phyloP scores from a whole-genome alignment of 2,113 vertebrate species.

The Geococcyx californianus region DNA sequence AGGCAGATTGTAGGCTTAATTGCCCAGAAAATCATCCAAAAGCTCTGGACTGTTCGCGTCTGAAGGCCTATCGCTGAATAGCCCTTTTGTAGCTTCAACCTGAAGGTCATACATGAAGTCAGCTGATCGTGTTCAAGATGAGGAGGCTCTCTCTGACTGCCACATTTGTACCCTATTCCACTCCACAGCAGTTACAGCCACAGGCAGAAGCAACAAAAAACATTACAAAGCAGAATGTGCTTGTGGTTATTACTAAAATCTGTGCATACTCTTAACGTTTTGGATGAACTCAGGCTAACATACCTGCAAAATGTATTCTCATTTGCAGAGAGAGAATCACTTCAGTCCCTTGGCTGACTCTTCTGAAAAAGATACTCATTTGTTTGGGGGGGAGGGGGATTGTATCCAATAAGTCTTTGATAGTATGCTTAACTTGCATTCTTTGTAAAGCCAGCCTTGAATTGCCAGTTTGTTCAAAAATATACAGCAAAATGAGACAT shows the following conservation, averaged over 20 bases:
- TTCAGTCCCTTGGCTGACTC: not conserved
- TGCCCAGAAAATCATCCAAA: conserved; percentile 13
- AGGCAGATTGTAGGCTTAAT: not conserved
- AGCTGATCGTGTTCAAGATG: not conserved
- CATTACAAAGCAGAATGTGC: not conserved
- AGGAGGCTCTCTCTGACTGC: not conserved
- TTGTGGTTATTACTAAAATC: not conserved
- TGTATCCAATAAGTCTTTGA: not conserved
- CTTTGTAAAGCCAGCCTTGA: not conserved
- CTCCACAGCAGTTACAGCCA: not conserved
- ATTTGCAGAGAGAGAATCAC: not conserved
- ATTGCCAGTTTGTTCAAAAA: not conserved
- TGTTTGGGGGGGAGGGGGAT: not conserved
- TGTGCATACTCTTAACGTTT: not conserved
- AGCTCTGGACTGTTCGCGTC: not conserved
- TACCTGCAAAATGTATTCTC: not conserved
- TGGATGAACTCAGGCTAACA: not conserved
- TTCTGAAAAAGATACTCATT: not conserved
- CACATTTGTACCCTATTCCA: not conserved
- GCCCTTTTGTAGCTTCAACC: not conserved
- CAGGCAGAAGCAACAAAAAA: not conserved
- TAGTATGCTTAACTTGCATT: not conserved
- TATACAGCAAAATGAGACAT: not conserved
- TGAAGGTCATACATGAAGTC: not conserved
- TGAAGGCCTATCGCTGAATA: not conserved